Evolutionary conservation across 2,113 vertebrate genomes (phyloP), one percentile per base, ranked within the genome.

Genomic region (Atlantisia rogersi): DNA sequence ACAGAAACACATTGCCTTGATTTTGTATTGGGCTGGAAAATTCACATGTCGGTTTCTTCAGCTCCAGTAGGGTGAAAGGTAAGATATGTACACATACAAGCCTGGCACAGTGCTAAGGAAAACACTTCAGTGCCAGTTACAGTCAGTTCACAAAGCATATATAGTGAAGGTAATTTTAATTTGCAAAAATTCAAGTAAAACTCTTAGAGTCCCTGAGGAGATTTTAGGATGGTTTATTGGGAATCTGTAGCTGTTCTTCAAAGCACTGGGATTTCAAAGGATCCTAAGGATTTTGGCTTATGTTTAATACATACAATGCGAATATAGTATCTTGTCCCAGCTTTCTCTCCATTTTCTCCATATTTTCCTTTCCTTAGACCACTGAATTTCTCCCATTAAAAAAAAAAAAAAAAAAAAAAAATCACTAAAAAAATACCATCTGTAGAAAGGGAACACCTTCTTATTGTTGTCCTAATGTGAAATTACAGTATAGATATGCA

Each of bases 41-140:
- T 64, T 39, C 6, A 37, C 3, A 0, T 58, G 16, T 6, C 26
- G 17, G 8, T 56, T 71, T 15, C 39, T 62, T 29, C 39, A 37
- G 0, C 7, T 48, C 37, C 40, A 28, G 7, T 0, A 62, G 3
- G 9, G 29, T 48, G 17, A 62, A 62, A 26, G 11, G 24, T 42
- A 56, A 14, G 17, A 15, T 42, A 8, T 1, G 1, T 14, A 22
- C 40, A 22, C 6, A 0, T 42, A 28, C 12, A 53, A 11, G 10
- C 20, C 44, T 78, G 58, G 20, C 35, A 46, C 14, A 26, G 64
- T 31, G 50, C 44, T 48, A 26, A 44, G 40, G 10, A 42, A 79
- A 55, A 28, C 31, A 12, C 18, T 32, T 84, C 26, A 50, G 26
- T 17, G 14, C 12, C 48, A 8, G 15, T 24, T 73, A 42, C 68